phyloP scores from a whole-genome alignment of 2,888 invertebrate genomes.

The Mesoligia furuncula region DNA sequence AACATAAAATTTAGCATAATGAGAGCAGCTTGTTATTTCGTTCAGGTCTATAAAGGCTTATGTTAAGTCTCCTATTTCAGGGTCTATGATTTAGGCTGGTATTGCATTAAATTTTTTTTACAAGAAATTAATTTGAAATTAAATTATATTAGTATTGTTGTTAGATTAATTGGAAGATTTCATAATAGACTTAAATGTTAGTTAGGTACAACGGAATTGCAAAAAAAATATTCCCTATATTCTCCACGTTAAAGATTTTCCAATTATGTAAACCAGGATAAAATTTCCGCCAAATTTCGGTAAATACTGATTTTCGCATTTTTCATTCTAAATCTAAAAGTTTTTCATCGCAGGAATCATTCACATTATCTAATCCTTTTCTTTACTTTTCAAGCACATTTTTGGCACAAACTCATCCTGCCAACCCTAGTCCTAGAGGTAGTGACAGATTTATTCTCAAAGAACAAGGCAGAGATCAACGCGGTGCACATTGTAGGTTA shows the following conservation, averaged over 20 bases:
- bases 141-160: neutral
- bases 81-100: neutral
- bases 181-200: too few species aligned
- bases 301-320: neutral
- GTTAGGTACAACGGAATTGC: too few species aligned
- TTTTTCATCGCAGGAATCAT: neutral
- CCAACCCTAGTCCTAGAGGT: slow-evolving; percentile 42
- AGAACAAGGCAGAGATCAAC: slow-evolving; percentile 49
- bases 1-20: neutral
- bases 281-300: neutral
- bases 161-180: neutral
- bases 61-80: neutral
- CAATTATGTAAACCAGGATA: too few species aligned
- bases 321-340: neutral
- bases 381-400: too few species aligned
- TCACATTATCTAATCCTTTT: neutral
- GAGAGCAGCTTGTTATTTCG: neutral
- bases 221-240: too few species aligned
- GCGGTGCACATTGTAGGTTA: slow-evolving; percentile 33
- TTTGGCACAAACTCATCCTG: neutral
- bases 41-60: neutral
- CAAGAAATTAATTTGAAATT: too few species aligned
- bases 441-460: slow-evolving; percentile 58
- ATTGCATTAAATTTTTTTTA: too few species aligned
- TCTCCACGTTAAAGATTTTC: too few species aligned